These are phyloP conservation scores for Uropsilus gracilis DNA, from an alignment of 2,113 vertebrate genomes.

Conservation along the genomic window DNA sequence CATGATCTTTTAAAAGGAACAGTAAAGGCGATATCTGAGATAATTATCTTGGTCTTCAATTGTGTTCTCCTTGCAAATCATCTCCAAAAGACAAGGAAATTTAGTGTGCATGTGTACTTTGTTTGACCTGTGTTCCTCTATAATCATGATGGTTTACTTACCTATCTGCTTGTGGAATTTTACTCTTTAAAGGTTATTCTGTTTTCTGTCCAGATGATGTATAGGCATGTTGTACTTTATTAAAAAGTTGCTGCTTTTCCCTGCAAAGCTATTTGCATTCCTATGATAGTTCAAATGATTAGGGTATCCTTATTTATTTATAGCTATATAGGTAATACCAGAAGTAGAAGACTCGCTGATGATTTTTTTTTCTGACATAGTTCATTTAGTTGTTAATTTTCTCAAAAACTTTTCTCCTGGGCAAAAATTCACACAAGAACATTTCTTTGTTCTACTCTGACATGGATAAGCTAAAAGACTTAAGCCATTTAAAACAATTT, in stretches of 20 bases:
- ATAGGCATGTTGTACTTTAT: constrained; percentile 61
- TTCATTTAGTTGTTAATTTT: constrained; percentile 47
- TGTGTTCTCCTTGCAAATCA: background rate
- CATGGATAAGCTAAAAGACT: background rate
- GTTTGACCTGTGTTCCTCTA: constrained; percentile 55
- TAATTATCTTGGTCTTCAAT: constrained; percentile 5
- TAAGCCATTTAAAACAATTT: constrained; percentile 21
- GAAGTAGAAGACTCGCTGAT: constrained; percentile 54
- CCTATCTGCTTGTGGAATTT: constrained; percentile 74
- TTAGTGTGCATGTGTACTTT: constrained; percentile 67
- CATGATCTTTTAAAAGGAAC: constrained; percentile 37
- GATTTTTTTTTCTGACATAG: constrained; percentile 42
- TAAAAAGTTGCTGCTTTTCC: constrained; percentile 53
- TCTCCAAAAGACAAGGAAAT: constrained; percentile 71
- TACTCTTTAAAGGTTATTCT: constrained; percentile 57
- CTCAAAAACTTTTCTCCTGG: constrained; percentile 9
- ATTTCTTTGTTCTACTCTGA: background rate
- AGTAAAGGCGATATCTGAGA: background rate
- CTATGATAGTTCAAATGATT: constrained; percentile 54
- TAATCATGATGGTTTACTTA: constrained; percentile 41
- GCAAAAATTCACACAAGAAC: background rate
- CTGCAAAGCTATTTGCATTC: constrained; percentile 69
- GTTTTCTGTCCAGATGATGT: constrained; percentile 74
- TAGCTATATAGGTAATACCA: constrained; percentile 39
- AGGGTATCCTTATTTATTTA: constrained; percentile 65